phyloP scores from a whole-genome alignment of 2,888 invertebrate species.

The Tenodera sinensis region DNA sequence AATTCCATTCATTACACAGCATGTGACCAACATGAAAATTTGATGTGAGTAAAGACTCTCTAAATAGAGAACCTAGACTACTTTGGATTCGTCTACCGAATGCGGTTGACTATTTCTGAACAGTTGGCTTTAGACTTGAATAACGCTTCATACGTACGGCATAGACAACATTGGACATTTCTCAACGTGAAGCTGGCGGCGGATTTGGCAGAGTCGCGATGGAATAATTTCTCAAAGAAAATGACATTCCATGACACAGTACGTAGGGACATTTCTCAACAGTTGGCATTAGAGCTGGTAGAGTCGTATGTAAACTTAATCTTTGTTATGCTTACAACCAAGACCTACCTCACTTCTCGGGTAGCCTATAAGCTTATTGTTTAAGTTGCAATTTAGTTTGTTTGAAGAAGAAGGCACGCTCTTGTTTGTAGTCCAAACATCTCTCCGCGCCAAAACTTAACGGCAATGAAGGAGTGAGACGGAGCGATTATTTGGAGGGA shows the following conservation, averaged over 20 bases:
- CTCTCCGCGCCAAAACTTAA: not conserved
- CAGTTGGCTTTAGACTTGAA: too few relatives aligned
- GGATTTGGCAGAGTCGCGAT: too few relatives aligned
- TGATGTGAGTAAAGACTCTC: too few relatives aligned
- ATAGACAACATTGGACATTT: too few relatives aligned
- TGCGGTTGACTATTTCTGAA: too few relatives aligned
- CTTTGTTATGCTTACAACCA: not conserved
- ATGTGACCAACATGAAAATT: too few relatives aligned
- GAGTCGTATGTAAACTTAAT: not conserved
- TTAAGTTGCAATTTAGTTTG: conserved; percentile 28
- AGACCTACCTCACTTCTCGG: not conserved
- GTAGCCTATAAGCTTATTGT: conserved; percentile 17
- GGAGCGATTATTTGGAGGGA: not conserved
- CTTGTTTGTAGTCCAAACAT: conserved; percentile 26
- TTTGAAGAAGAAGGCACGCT: conserved; percentile 23
- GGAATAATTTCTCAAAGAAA: not conserved
- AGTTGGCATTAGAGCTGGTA: not conserved
- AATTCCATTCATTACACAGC: too few relatives aligned
- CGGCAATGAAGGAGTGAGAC: not conserved
- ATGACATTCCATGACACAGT: not conserved
- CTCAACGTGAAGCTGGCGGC: too few relatives aligned
- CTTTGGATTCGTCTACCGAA: too few relatives aligned
- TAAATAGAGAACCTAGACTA: too few relatives aligned
- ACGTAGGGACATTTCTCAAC: not conserved
- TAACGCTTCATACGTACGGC: too few relatives aligned